These are phyloP conservation scores for Hippocampus guttulatus DNA, from an alignment of 2,113 vertebrate species.

Conservation along the genomic window DNA sequence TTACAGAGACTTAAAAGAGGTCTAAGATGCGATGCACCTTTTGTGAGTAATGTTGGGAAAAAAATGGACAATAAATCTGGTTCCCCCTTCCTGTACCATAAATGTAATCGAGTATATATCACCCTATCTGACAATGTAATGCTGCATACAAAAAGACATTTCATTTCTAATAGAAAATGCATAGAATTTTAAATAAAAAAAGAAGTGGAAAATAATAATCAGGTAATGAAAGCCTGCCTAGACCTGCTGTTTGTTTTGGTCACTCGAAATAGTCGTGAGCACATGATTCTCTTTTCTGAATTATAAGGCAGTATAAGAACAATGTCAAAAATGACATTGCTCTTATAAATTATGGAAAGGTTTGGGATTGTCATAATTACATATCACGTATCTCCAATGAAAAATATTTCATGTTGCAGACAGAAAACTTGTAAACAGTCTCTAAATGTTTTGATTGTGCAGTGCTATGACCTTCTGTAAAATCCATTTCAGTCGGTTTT, in stretches of 20 bases:
- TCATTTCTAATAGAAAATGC: not conserved
- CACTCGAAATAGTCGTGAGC: not conserved
- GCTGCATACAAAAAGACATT: conserved; percentile 4
- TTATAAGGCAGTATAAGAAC: not conserved
- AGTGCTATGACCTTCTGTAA: conserved; percentile 5
- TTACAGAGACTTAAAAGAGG: not conserved
- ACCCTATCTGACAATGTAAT: not conserved
- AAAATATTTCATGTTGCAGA: not conserved
- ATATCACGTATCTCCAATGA: not conserved
- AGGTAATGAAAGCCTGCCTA: not conserved
- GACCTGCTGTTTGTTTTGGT: conserved; percentile 19
- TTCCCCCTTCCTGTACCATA: not conserved
- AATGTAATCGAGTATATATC: not conserved
- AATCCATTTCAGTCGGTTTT: not conserved
- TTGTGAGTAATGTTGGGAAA: not conserved
- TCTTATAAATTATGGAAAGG: too few relatives aligned
- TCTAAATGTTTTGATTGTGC: not conserved
- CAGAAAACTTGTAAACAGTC: conserved; percentile 25
- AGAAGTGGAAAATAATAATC: not conserved
- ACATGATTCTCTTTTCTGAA: not conserved
- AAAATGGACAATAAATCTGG: not conserved
- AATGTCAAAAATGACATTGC: not conserved
- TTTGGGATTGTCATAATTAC: not conserved
- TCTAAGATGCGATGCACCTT: not conserved
- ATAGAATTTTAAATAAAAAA: conserved; percentile 7